Evolutionary conservation across 2,113 vertebrate species (phyloP), one percentile per base, ranked within the genome.

Genomic region (Hyla sarda): DNA sequence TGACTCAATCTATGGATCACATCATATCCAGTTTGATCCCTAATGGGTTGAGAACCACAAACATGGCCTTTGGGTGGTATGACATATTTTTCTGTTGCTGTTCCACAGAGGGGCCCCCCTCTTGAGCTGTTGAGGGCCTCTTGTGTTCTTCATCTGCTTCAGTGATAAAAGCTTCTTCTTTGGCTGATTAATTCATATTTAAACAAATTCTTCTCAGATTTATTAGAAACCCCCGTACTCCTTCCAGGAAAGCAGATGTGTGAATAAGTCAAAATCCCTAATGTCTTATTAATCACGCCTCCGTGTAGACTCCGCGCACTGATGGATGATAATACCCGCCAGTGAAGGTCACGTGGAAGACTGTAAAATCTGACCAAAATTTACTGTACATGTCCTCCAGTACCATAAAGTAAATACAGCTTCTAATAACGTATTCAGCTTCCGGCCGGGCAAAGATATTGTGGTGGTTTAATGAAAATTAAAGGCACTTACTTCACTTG

Each of bases 401-500:
- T 14, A 16, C 8, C 0, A 41, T 25, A 2, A 1, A 47, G 9
- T 1, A 37, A 3, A 23, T 41, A 47, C 8, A 13, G 71, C 37
- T 73, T 73, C 71, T 34, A n/a, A n/a, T 25, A 41, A 74, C 47
- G 71, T 74, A 2, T 74, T 45, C 71, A 47, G 37, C 71, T 47
- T 74, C 71, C 23, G 32, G 32, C 8, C 5, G 14, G 10, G 9
- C 23, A 74, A 37, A 2, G 23, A 74, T n/a, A 21, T 14, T 74
- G 71, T 47, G 67, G 67, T 71, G 19, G 71, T 25, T 47, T n/a
- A 41, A 17, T 37, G 30, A 45, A 47, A 47, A 47, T 47, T 14
- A 81, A 25, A 81, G 77, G 37, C 47, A 28, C 37, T 47, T 62
- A 28, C 37, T 47, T 62, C 37, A 81, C 78, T 56, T 81, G 37